Base-by-base conservation (phyloP, 2,888 invertebrate genomes). In the Hedya salicella region DNA sequence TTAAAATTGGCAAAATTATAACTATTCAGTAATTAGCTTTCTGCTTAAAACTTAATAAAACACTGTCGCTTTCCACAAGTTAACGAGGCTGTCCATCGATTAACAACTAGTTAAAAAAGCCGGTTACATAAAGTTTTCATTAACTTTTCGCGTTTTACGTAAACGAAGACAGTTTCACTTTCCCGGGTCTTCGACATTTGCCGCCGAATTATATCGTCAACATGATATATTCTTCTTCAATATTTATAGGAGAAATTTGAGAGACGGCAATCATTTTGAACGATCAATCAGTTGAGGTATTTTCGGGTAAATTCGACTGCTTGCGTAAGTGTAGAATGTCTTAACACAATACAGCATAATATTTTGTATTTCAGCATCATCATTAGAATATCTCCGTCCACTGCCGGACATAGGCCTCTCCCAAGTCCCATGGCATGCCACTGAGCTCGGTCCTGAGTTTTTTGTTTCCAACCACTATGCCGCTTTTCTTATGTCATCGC, bases 191-290 rank as follows among this genome's bases (percentile, higher is more conserved):
- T 56, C 46, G 54, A 54, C 62, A 62, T 62, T 62, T 48, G 13
- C 21, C 46, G 46, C 9, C 48, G 21, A 60, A 49, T 60, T 60
- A 60, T 49, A 16, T 13, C 39, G 53, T 54, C 52, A 36, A 21
- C 11, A 2, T 13, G 25, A 48, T 48, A n/a, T n/a, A 40, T 40
- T 19, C n/a, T 2, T 30, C 30, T 63, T 63, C 4, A 63, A 56
- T 63, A 63, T 63, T 56, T 49, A 63, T 63, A 2, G 40, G 48
- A 63, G 62, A 56, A 49, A 56, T 56, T 48, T 21, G 25, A 36
- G 11, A 21, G 25, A 36, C 16, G 6, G 30, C 25, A 44, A n/a
- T 40, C 48, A 48, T 54, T 62, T 40, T 30, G 40, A n/a, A 14
- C 40, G 19, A 56, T 56, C 48, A 30, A 63, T 63, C 56, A 49